These are phyloP conservation scores for Eulithis prunata DNA, from an alignment of 2,888 invertebrate species.

Conservation along the genomic window DNA sequence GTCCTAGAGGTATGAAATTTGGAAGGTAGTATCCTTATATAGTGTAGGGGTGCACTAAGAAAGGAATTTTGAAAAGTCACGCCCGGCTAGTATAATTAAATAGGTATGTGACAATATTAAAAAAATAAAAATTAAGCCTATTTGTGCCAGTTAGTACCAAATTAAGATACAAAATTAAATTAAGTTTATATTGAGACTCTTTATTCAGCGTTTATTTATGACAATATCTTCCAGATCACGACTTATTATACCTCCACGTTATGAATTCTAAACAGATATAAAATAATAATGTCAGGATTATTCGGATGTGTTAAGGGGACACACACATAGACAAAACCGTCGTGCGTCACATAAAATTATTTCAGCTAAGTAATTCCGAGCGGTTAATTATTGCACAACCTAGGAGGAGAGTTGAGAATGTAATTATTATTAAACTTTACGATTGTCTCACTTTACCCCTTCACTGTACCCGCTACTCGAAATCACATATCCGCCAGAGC, in stretches of 20 bases:
- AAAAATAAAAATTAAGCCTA: too few species aligned
- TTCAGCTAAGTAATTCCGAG: conserved; percentile 84
- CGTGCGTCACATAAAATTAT: conserved; percentile 83
- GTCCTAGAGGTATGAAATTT: too few species aligned
- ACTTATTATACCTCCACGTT: background rate
- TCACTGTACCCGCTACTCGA: conserved; percentile 53
- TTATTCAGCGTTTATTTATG: background rate
- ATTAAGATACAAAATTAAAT: too few species aligned
- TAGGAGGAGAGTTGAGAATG: conserved; percentile 83
- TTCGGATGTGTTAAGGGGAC: conserved; percentile 32
- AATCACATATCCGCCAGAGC: conserved; percentile 50
- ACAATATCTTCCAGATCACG: background rate
- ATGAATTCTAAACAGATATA: conserved; percentile 20
- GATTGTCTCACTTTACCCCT: conserved; percentile 85
- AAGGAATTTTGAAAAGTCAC: too few species aligned
- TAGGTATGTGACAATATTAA: too few species aligned
- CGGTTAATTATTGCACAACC: conserved; percentile 84
- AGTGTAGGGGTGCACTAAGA: too few species aligned
- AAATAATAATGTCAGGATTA: conserved; percentile 39
- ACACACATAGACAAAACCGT: conserved; percentile 57
- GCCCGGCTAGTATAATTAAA: too few species aligned
- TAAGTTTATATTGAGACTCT: background rate
- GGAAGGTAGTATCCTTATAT: too few species aligned
- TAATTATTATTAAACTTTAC: conserved; percentile 85
- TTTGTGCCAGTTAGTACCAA: too few species aligned